Base-by-base conservation (phyloP, 1,140 invertebrate species). In the Megalopta genalis region DNA sequence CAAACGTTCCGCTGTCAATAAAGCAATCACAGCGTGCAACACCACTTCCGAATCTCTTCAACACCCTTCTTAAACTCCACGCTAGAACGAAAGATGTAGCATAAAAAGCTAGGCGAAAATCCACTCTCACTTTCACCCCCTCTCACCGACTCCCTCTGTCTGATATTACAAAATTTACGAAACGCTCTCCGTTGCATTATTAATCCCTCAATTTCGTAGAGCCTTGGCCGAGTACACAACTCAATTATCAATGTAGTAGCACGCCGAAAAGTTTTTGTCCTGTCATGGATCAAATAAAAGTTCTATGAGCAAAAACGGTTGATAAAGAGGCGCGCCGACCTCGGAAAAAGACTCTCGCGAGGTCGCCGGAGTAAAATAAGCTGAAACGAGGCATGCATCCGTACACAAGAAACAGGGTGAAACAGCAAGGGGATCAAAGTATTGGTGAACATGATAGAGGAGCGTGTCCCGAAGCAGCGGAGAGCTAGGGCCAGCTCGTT, bases 381-480 rank as follows among this genome's bases (percentile, higher is more conserved):
- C 46, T 37, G 76, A 71, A 59, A 46, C 60, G 37, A 6, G 39
- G 39, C 25, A 14, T 59, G 74, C 66, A n/a, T 67, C 49, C 63
- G 37, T 75, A 46, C 64, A 59, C 64, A 42, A 62, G 69, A 64
- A 76, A 49, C 54, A 68, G 52, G 37, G 66, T 52, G 63, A 71
- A 66, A 75, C 78, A 81, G 69, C 65, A 46, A 68, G 32, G 60
- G 21, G 75, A 79, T 81, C 63, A 78, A 81, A 70, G 77, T 83
- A 83, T 83, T 71, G 80, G 85, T 71, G 85, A 83, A 86, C 85
- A 86, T 83, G 85, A 86, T 86, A 85, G 74, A 86, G 65, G 81
- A 86, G 80, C 77, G 52, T 80, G 81, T 77, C 70, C 57, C 68
- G 79, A 49, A 79, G 75, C 42, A 59, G 66, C 54, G 54, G 60